Evolutionary conservation across 2,797 vertebrate genomes (phyloP).

Genomic region (Periparus ater): DNA sequence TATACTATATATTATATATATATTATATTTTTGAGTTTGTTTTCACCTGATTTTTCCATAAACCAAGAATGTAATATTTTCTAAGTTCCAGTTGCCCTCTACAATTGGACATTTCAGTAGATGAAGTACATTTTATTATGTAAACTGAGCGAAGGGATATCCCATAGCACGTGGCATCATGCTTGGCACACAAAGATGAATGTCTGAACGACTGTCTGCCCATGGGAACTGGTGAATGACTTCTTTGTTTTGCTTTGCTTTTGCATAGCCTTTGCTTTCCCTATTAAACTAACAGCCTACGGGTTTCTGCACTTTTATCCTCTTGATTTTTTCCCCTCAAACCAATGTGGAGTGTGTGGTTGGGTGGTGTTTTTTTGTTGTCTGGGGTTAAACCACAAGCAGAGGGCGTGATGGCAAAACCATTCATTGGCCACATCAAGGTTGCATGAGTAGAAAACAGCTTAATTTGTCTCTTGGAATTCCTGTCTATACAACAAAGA

Average conservation of each 20-base stretch:
- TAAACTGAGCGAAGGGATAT: neutral
- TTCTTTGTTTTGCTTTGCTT: neutral
- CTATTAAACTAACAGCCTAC: neutral
- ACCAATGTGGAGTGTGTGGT: rapidly evolving
- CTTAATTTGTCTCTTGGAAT: conserved; percentile 4
- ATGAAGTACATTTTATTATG: neutral
- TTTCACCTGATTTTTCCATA: neutral
- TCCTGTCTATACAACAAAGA: neutral
- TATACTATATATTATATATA: too few relatives aligned
- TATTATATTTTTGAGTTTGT: neutral
- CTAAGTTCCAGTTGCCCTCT: neutral
- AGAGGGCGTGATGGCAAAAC: neutral
- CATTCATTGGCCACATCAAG: neutral
- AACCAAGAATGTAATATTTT: neutral
- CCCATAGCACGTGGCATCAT: neutral
- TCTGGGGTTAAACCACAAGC: neutral
- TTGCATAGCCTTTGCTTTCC: neutral
- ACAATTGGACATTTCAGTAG: neutral
- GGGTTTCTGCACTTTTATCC: neutral
- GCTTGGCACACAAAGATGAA: neutral
- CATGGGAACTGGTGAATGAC: neutral
- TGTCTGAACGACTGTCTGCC: neutral
- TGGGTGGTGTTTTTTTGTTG: neutral
- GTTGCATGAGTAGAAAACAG: neutral
- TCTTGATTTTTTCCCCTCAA: neutral